Base-by-base conservation (phyloP, 2,113 vertebrate species). In the Leucoraja erinaceus region DNA sequence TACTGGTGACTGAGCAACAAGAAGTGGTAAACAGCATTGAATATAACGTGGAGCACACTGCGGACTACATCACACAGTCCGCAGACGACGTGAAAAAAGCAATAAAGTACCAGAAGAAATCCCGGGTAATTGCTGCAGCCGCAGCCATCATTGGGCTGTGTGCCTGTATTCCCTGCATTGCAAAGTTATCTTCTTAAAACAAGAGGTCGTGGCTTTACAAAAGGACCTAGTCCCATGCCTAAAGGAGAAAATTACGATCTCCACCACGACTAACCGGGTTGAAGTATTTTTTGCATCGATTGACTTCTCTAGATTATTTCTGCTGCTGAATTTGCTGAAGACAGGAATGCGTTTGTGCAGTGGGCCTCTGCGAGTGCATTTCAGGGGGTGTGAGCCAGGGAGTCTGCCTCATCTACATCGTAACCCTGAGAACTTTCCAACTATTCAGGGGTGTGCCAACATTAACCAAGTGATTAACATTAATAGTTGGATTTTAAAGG, bases 1-100 rank as follows among this genome's bases (percentile, higher is more conserved):
- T 94, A 70, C 93, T 96, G 93, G 94, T 95, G 38, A 93, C 93
- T 0, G 94, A 94, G 93, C 95, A 96, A 94, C 94, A 95, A 1
- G 95, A 95, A 4, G 84, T 94, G 0, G 25, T 95, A 10, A 94
- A 96, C 94, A 95, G 93, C 93, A 94, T 96, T 81, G 96, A 97
- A 93, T 94, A 88, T n/a, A 94, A 95, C 0, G 94, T 96, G 79
- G 93, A 95, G 54, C 94, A 88, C 12, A 94, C 95, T 12, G 93
- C 94, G 0, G 95, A 96, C 93, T 95, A 95, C 7, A 90, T 94
- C 0, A 93, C 94, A 0, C 95, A 96, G 68, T 94, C 93, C 0
- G 75, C 94, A 0, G 66, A 94, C 0, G 94, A 94, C 10, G 93
- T 95, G 75, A 97, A 96, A 94, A 96, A 95, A 93, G 95, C 96